Base-by-base conservation (phyloP, 2,113 vertebrate species). In the Rhinoderma darwinii region DNA sequence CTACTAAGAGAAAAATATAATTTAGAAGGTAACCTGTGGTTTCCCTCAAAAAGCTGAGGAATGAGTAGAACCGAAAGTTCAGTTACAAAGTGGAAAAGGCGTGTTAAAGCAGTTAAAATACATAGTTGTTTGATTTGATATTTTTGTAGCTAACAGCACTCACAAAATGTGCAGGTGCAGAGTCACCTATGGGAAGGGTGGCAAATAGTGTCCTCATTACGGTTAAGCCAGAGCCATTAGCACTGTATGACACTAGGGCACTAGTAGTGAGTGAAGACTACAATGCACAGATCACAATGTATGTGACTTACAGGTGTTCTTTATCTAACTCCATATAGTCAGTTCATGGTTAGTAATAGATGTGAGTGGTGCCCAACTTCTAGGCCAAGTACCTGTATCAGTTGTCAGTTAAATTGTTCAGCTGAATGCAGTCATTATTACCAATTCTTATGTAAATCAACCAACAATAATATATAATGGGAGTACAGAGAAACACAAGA, bases 31-130 rank as follows among this genome's bases (percentile, higher is more conserved):
- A 85, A 22, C 20, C 88, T 59, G 7, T 35, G 73, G 73, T 84
- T 25, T 89, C 18, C 82, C 88, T 0, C 14, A 73, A 87, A 87
- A 87, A 82, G 51, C 27, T 63, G 63, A 27, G 85, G 70, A 56
- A 87, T 82, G 66, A 82, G 78, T 87, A 81, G 50, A 82, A 80
- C 51, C 25, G 78, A 87, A 82, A 87, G 85, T 82, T 87, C 85
- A 87, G 85, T 87, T 87, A 37, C 85, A 82, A 30, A 80, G 77
- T 86, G 47, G 82, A 84, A 75, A 44, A 37, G 51, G 59, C 32
- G 75, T 44, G 75, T 79, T 37, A 72, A 30, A 86, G 50, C 84
- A 56, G 84, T 86, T 81, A 30, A 70, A 72, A 47, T 70, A 70
- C 73, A 68, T 43, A n/a, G 72, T 50, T 51, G 27, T 44, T 80